Evolutionary conservation across 2,797 vertebrate species (phyloP).

Genomic region (Vultur gryphus): DNA sequence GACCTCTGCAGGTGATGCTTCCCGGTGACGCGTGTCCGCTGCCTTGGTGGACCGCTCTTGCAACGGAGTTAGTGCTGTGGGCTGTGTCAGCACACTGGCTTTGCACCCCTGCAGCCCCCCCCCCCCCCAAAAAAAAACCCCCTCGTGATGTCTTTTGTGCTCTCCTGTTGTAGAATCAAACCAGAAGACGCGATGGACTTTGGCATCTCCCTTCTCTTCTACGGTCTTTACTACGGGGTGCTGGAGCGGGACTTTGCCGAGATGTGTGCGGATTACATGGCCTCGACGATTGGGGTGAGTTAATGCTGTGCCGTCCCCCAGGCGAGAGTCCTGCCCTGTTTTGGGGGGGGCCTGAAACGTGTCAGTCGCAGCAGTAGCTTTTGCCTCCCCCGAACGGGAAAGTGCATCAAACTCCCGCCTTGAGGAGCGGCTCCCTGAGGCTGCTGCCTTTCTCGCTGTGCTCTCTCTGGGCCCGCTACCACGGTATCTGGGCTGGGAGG

Average conservation of each 20-base stretch:
- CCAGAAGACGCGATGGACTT: conserved; percentile 98
- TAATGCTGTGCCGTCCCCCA: rapidly evolving
- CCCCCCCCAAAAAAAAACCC: no score
- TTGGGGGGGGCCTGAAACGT: rapidly evolving
- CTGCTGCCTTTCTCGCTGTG: rapidly evolving
- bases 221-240: conserved; percentile 96
- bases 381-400: neutral
- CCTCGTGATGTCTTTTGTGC: neutral
- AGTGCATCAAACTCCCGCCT: rapidly evolving
- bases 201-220: conserved; percentile 95
- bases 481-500: neutral
- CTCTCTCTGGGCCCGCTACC: no score
- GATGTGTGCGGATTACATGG: conserved; percentile 99
- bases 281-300: conserved; percentile 94
- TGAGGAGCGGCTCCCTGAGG: neutral
- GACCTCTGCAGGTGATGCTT: neutral
- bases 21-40: rapidly evolving
- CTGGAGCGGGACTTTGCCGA: conserved; percentile 96
- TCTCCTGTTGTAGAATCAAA: conserved; percentile 83
- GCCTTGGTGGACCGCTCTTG: neutral
- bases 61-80: neutral
- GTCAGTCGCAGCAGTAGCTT: neutral
- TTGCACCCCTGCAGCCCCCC: neutral
- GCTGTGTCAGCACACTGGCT: neutral
- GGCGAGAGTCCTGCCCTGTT: rapidly evolving